A percentile compares a stretch with the other conserved stretches of the same genome.
phyloP scores from a whole-genome alignment of 2,888 invertebrate species.

The Venusia cambrica region DNA sequence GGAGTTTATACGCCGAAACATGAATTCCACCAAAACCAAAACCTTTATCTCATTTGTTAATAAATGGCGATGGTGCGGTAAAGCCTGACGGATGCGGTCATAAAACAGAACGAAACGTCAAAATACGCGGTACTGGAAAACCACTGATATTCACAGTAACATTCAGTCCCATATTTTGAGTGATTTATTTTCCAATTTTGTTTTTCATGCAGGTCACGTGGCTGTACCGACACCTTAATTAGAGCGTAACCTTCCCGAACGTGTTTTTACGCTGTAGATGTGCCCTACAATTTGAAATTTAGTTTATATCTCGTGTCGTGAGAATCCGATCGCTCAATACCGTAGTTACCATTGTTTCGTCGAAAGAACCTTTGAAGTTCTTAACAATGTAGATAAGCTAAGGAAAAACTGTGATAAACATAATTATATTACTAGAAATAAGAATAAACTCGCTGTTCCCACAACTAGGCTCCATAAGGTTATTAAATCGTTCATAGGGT shows the following conservation, averaged over 20 bases:
- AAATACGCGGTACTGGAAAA: constrained; percentile 11
- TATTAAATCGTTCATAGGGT: too few relatives aligned
- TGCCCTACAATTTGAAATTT: constrained; percentile 8
- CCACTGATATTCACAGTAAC: too few relatives aligned
- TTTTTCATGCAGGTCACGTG: not conserved
- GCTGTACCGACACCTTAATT: constrained; percentile 4
- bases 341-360: constrained; percentile 16
- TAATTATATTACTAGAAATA: too few relatives aligned
- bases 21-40: constrained; percentile 53
- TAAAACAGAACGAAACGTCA: constrained; percentile 32
- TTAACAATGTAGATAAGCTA: constrained; percentile 26
- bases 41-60: constrained; percentile 54
- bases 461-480: too few relatives aligned
- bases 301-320: constrained; percentile 6
- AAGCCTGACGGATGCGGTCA: constrained; percentile 32
- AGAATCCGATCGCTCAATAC: constrained; percentile 20
- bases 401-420: too few relatives aligned
- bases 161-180: constrained; percentile 2
- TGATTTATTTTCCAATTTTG: constrained; percentile 6
- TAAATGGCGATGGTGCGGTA: constrained; percentile 40
- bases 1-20: constrained; percentile 24
- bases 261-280: constrained; percentile 2
- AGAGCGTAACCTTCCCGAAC: constrained; percentile 4
- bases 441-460: too few relatives aligned
- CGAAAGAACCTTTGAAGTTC: constrained; percentile 20